These are phyloP conservation scores for Drosophila ananassae DNA, from an alignment of 1,140 invertebrate species.

Conservation along the genomic window DNA sequence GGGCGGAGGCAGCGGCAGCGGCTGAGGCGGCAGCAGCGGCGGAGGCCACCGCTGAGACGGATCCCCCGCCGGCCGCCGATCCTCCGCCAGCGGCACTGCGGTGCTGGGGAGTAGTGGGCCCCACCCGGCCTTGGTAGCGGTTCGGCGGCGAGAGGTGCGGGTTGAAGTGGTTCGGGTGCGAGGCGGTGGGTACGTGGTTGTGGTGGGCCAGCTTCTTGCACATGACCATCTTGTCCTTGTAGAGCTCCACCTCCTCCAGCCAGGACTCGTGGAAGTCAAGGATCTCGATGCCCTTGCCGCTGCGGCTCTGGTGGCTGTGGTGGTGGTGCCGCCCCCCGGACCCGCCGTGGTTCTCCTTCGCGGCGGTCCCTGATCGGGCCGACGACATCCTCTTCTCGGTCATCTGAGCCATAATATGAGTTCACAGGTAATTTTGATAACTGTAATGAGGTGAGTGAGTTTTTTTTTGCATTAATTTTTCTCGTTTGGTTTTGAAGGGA, in stretches of 20 bases:
- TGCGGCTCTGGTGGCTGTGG: constrained; percentile 29
- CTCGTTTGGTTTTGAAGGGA: constrained; percentile 6
- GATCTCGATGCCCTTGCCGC: constrained; percentile 76
- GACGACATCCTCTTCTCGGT: constrained; percentile 72
- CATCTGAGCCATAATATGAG: constrained; percentile 73
- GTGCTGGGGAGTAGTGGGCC: constrained; percentile 1
- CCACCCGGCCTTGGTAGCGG: constrained; percentile 9
- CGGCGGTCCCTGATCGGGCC: constrained; percentile 23
- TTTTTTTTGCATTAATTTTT: not conserved
- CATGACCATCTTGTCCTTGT: constrained; percentile 73
- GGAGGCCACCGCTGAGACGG: not conserved
- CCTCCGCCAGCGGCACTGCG: constrained; percentile 21
- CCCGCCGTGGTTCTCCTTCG: constrained; percentile 35
- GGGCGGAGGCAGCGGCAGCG: not conserved
- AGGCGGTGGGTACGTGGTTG: constrained; percentile 48
- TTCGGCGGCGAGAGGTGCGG: constrained; percentile 10
- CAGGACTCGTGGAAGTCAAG: constrained; percentile 81
- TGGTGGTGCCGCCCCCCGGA: constrained; percentile 10
- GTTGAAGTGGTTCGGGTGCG: not conserved
- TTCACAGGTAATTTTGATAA: constrained; percentile 72
- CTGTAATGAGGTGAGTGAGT: constrained; percentile 18
- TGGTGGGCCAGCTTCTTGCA: constrained; percentile 64
- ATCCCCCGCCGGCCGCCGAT: not conserved
- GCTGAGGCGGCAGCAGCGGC: constrained; percentile 2
- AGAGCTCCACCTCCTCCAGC: constrained; percentile 79